Evolutionary conservation across 2,797 vertebrate species (phyloP), one percentile per base, ranked within the genome.

Genomic region (Rhinella marina): DNA sequence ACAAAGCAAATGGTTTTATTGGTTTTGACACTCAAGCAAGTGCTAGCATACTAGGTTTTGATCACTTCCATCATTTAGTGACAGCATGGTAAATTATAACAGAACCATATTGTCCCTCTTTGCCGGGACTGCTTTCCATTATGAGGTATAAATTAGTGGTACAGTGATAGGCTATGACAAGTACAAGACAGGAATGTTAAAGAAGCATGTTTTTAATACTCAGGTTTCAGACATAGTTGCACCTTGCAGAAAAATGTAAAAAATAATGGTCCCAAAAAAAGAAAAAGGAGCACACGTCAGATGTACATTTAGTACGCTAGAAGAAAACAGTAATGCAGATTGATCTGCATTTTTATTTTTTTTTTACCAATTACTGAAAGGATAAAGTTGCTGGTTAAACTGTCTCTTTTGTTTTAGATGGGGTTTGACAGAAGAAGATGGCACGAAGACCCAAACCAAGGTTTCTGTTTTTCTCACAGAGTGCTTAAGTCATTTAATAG

Each of bases 401-500:
- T 96, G 95, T 97, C 77, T 97, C 95, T 97, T 96, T 97, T 97
- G 96, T 97, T 97, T 92, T 97, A 97, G 96, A 95, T 96, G 96
- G 95, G 92, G 96, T 90, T 95, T 94, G 93, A 93, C 95, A 93
- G 95, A 97, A 95, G 97, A 96, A 91, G 95, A 95, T 90, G 94
- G 89, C 94, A 92, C 92, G 96, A 96, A 96, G 96, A 96, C 94
- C 94, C 95, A 21, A 64, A 94, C 94, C 95, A 96, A 97, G 96
- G 96, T 96, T 96, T 97, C 95, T 97, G 96, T 96, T 94, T 41
- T 94, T 93, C 93, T 95, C 94, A 95, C 94, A 94, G 93, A 94
- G 92, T 85, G n/a, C 32, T 27, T 78, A 25, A 56, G n/a, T 80
- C 29, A 25, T 25, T 29, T 19, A 17, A 25, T 4, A 72, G 73